Percentiles rank a stretch among this genome's conserved stretches.
Evolutionary conservation across 2,797 vertebrate species (phyloP).

Genomic region (Discoglossus pictus): DNA sequence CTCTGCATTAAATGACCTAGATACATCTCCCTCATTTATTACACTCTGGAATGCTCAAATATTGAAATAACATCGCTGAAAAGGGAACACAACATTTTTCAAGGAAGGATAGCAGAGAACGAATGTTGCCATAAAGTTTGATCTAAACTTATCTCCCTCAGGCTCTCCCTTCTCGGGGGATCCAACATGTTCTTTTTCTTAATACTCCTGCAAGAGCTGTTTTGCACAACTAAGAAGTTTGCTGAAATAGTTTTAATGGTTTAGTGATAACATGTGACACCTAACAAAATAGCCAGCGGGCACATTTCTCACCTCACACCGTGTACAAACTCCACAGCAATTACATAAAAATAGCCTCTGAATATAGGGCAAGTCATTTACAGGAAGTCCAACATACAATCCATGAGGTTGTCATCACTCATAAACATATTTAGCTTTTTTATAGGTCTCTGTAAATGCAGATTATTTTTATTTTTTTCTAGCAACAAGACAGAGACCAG

Average conservation of each 20-base stretch:
- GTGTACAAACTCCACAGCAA: conserved; percentile 21
- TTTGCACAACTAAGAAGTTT: conserved; percentile 21
- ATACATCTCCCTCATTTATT: conserved; percentile 35
- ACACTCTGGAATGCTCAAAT: conserved; percentile 32
- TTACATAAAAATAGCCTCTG: conserved; percentile 31
- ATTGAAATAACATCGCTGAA: conserved; percentile 33
- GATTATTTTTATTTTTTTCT: too few relatives aligned
- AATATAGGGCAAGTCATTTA: conserved; percentile 38
- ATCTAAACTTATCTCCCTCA: conserved; percentile 31
- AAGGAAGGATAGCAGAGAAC: conserved; percentile 12
- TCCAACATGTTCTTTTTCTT: background rate
- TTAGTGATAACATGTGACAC: conserved; percentile 30
- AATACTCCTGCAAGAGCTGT: conserved; percentile 26
- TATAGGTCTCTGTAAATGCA: conserved; percentile 12
- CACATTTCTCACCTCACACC: conserved; percentile 10
- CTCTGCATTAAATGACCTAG: conserved; percentile 36
- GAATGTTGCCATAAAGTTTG: conserved; percentile 13
- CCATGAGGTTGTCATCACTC: too few relatives aligned
- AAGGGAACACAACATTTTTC: conserved; percentile 9
- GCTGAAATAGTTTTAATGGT: conserved; percentile 36
- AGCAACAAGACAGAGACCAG: too few relatives aligned
- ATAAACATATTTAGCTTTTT: conserved; percentile 24
- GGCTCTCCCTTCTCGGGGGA: conserved; percentile 11
- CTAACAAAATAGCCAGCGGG: conserved; percentile 29
- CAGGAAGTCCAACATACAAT: too few relatives aligned